Evolutionary conservation across 2,888 invertebrate species (phyloP).

Genomic region (Antheraea assamensis): DNA sequence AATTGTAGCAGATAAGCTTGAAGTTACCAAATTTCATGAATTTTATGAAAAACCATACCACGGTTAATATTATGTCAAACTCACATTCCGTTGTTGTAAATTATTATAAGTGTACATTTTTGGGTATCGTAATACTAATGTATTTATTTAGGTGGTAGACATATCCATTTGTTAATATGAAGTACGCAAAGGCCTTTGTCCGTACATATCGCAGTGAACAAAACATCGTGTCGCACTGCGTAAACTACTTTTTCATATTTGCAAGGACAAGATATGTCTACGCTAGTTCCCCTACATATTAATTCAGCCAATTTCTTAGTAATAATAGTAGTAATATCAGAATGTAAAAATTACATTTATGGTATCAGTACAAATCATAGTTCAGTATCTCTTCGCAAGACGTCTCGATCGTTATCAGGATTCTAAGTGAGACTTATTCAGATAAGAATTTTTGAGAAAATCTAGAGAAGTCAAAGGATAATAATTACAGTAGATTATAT

Average conservation of each 20-base stretch:
- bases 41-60: neutral
- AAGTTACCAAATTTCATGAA: neutral
- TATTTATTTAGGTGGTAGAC: conserved; percentile 8
- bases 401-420: neutral
- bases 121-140: neutral
- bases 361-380: neutral
- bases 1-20: neutral
- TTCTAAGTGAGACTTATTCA: neutral
- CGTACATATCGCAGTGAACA: neutral
- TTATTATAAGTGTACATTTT: neutral
- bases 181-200: neutral
- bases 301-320: neutral
- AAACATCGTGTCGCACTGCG: conserved; percentile 5
- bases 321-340: neutral
- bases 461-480: no score
- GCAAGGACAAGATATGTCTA: neutral
- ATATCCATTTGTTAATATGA: neutral
- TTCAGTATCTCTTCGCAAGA: neutral
- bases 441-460: neutral
- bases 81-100: neutral
- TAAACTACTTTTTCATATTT: neutral
- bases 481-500: no score
- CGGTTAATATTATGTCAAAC: neutral
- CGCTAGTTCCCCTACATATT: neutral
- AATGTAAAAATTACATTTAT: neutral